Percentiles rank a stretch among this genome's conserved stretches.
These are phyloP conservation scores for Formica selysi DNA, from an alignment of 1,140 invertebrate species.

Conservation along the genomic window DNA sequence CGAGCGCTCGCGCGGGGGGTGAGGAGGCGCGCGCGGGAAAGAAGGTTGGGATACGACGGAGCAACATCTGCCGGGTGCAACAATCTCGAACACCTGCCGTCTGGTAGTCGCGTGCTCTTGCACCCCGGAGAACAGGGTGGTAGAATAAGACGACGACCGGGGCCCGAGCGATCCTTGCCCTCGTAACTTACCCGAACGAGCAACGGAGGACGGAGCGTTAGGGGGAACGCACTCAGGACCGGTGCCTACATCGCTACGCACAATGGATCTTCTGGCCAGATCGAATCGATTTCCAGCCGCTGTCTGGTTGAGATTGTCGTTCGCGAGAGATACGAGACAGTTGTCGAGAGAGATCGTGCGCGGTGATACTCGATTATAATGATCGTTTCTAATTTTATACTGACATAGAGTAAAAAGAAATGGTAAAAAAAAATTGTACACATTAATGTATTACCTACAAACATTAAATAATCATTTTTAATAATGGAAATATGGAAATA, in stretches of 20 bases:
- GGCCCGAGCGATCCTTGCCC: slow-evolving; percentile 64
- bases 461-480: not conserved
- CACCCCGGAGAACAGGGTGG: slow-evolving; percentile 73
- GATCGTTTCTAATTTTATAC: slow-evolving; percentile 1
- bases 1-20: not conserved
- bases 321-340: slow-evolving; percentile 8
- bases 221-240: not conserved
- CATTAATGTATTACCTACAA: not conserved
- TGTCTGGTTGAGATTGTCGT: slow-evolving; percentile 34
- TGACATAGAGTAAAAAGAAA: not conserved
- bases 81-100: slow-evolving; percentile 84
- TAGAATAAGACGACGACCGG: slow-evolving; percentile 75
- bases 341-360: not conserved
- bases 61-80: slow-evolving; percentile 84
- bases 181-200: slow-evolving; percentile 69
- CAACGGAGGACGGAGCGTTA: not conserved
- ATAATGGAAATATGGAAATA: not conserved
- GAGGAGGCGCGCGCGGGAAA: slow-evolving; percentile 57
- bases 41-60: slow-evolving; percentile 70
- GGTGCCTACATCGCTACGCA: slow-evolving; percentile 35
- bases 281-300: slow-evolving; percentile 59
- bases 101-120: slow-evolving; percentile 83
- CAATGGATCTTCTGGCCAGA: slow-evolving; percentile 55
- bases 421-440: no score
- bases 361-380: not conserved